These are phyloP conservation scores for Crambe crambe DNA, from an alignment of 37 sponge, comb jelly and placozoan genomes.

Conservation along the genomic window DNA sequence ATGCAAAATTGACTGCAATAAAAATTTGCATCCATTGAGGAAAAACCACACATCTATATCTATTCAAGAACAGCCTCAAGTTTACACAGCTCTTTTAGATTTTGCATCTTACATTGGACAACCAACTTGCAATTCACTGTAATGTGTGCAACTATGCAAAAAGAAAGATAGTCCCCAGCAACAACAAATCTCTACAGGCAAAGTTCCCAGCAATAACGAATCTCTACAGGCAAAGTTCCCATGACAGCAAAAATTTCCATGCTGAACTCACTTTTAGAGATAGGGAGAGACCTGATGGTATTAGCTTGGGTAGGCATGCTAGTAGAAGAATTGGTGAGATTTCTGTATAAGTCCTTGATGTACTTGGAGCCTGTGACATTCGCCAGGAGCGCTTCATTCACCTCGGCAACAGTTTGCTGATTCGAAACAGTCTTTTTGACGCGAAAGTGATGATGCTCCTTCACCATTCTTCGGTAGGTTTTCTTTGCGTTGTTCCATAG, in stretches of 20 bases:
- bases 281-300: slow-evolving; percentile 18
- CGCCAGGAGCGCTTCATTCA: not conserved
- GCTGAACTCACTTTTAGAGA: not conserved
- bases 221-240: not conserved
- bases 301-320: slow-evolving; percentile 17
- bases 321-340: not conserved
- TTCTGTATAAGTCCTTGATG: slow-evolving; percentile 25
- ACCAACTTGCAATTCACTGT: no score
- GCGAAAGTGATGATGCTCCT: no score
- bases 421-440: no score
- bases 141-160: no score
- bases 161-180: no score
- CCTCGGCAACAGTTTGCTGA: not conserved
- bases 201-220: no score
- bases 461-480: not conserved
- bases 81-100: no score
- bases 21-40: no score
- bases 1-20: no score
- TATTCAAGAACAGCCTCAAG: no score
- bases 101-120: no score
- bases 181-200: not conserved
- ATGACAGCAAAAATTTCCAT: not conserved
- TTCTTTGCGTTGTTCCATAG: slow-evolving; percentile 21
- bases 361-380: slow-evolving; percentile 10
- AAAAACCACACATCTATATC: no score